These are phyloP conservation scores for Crossaster papposus DNA, from an alignment of 53 echinoderm and acorn worm genomes.

Conservation along the genomic window DNA sequence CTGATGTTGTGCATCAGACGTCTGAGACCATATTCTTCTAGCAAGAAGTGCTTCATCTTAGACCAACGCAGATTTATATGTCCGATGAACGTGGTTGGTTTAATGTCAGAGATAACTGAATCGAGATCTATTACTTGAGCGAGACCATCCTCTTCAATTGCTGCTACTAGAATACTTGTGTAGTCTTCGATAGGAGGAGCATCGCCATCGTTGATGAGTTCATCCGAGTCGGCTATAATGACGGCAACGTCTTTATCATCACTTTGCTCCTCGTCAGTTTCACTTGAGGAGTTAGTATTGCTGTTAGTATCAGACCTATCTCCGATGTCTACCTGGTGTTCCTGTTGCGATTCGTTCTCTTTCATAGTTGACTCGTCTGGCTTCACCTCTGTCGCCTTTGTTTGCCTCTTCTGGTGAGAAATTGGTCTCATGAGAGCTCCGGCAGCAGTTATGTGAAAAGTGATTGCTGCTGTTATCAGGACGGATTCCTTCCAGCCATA, in stretches of 20 bases:
- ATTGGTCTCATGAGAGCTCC: conserved; percentile 41
- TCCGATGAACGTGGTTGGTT: neutral
- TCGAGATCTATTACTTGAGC: neutral
- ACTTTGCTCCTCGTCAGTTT: neutral
- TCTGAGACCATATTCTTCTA: conserved; percentile 29
- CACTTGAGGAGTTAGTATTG: neutral
- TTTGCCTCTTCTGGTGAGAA: neutral
- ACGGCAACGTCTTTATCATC: neutral
- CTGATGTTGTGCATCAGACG: conserved; percentile 1
- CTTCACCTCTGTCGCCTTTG: neutral
- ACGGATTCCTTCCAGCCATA: conserved; percentile 42
- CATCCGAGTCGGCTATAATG: neutral
- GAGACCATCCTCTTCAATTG: neutral
- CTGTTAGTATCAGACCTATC: neutral
- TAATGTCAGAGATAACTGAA: neutral
- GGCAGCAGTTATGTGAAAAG: conserved; percentile 2
- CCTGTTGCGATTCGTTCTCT: neutral
- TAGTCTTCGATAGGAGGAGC: neutral
- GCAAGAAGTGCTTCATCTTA: neutral
- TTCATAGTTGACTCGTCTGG: neutral
- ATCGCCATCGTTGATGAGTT: neutral
- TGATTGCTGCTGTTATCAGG: neutral
- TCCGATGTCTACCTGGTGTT: neutral
- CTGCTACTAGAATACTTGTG: neutral
- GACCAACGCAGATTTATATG: neutral